phyloP scores from a whole-genome alignment of 2,888 invertebrate species.

The Tachina lurida region DNA sequence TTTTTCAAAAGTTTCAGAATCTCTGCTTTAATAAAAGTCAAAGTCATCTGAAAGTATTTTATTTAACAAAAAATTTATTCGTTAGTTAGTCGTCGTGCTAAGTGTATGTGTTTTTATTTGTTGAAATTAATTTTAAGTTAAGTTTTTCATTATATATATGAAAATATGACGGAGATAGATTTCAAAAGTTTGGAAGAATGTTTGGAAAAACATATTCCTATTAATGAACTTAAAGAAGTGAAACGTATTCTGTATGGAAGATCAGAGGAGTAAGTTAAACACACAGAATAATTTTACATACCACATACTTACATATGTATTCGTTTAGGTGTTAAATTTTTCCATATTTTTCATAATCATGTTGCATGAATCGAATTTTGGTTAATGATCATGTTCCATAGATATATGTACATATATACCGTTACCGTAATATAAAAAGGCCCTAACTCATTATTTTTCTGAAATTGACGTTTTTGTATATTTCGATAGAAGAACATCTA shows the following conservation, averaged over 20 bases:
- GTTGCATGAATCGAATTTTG: no score
- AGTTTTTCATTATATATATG: constrained; percentile 13
- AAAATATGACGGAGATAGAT: constrained; percentile 77
- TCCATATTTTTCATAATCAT: no score
- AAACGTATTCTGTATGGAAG: constrained; percentile 91
- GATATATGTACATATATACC: no score
- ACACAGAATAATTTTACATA: not conserved
- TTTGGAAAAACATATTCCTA: constrained; percentile 85
- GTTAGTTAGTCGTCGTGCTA: constrained; percentile 30
- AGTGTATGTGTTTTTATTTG: constrained; percentile 13
- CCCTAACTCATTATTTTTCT: no score
- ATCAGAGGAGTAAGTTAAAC: constrained; percentile 85
- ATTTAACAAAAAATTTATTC: constrained; percentile 34
- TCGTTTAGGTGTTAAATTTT: no score
- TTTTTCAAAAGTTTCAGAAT: constrained; percentile 16
- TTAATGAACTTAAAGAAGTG: constrained; percentile 86
- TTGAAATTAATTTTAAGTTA: not conserved
- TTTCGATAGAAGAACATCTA: no score
- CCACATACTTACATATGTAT: no score
- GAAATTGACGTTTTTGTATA: no score
- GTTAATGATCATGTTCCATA: no score
- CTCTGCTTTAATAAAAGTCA: constrained; percentile 13
- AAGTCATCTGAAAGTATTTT: not conserved
- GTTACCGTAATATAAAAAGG: no score
- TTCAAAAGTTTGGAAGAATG: constrained; percentile 83